Percentiles rank a stretch among this genome's conserved stretches.
Conservation (phyloP, 2,888 invertebrate genomes). For the Trachelus tabidus region DNA sequence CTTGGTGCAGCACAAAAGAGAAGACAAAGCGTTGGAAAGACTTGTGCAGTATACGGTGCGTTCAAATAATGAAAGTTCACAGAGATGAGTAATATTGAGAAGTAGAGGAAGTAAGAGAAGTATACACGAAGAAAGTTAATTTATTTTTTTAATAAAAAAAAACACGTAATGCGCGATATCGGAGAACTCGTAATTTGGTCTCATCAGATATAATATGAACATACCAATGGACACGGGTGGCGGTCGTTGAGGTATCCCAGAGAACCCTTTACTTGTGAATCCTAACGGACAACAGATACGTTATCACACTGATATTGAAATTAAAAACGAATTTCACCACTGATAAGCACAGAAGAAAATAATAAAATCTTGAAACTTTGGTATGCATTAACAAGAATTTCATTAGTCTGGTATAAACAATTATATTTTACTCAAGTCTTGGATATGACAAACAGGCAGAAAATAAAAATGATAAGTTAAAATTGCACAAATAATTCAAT, state of each 20-base stretch:
- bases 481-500: background rate
- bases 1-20: slow-evolving; percentile 51
- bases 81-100: background rate
- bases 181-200: background rate
- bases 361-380: background rate
- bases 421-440: background rate
- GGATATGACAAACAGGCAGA: background rate
- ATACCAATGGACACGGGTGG: background rate
- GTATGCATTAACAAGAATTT: background rate
- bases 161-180: background rate
- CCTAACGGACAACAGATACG: background rate
- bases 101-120: background rate
- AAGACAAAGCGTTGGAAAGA: background rate
- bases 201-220: background rate
- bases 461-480: background rate
- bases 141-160: background rate
- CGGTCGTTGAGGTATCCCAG: background rate
- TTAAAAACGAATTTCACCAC: background rate
- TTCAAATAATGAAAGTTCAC: background rate
- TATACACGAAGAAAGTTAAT: background rate
- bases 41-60: background rate
- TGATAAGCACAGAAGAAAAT: background rate
- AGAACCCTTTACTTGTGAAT: background rate
- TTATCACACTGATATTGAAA: background rate
- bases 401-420: background rate